A percentile compares a stretch with the other conserved stretches of the same genome.
Evolutionary conservation across 2,797 vertebrate genomes (phyloP).

Genomic region (Anabacerthia variegaticeps): DNA sequence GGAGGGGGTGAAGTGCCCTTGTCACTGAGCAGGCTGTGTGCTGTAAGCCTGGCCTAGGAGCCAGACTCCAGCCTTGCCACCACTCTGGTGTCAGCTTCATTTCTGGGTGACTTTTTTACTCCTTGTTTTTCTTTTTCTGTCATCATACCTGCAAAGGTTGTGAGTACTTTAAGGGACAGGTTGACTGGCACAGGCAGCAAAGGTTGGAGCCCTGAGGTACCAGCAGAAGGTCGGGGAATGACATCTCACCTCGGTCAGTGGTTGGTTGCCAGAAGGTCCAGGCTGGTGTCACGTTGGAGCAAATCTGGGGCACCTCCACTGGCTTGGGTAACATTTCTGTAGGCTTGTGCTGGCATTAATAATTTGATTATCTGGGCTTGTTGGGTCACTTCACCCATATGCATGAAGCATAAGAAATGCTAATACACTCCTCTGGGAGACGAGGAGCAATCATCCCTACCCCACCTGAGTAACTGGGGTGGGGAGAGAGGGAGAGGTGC

Average conservation of each 20-base stretch:
- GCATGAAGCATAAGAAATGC: neutral
- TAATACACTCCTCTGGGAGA: neutral
- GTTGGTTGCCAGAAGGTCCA: neutral
- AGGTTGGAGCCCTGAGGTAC: neutral
- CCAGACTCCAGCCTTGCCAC: neutral
- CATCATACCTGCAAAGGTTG: neutral
- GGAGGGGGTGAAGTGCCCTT: too few species aligned
- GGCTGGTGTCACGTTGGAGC: neutral
- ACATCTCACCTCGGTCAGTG: neutral
- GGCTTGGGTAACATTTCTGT: neutral
- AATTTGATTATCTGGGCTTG: neutral
- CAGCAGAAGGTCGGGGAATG: neutral
- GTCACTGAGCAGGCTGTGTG: fast-evolving
- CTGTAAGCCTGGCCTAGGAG: neutral
- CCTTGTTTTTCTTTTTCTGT: neutral
- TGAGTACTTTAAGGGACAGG: neutral
- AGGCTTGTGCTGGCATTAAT: neutral
- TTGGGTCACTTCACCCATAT: neutral
- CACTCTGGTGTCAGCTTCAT: neutral
- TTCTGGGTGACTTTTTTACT: neutral
- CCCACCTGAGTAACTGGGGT: neutral
- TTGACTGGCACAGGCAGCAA: neutral
- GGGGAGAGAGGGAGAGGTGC: neutral
- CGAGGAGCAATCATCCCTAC: neutral
- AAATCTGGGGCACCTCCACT: neutral